These are phyloP conservation scores for Phaethon lepturus DNA, from an alignment of 2,113 vertebrate genomes.

Conservation along the genomic window DNA sequence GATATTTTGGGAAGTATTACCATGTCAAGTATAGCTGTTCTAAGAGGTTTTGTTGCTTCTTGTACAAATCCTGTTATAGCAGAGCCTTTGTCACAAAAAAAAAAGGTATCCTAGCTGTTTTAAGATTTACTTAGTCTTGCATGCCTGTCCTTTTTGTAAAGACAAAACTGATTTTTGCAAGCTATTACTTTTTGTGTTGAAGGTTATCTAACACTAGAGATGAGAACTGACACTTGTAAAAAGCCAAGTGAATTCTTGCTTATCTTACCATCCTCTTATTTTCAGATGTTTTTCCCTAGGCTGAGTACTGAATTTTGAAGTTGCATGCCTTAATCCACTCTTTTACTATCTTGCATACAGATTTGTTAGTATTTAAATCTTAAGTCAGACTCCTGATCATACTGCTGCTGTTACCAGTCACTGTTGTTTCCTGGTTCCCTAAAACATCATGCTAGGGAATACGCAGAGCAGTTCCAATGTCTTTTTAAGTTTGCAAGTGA, in stretches of 20 bases:
- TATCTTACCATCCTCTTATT: background rate
- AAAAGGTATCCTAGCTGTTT: background rate
- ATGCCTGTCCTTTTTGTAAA: background rate
- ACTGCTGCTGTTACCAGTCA: background rate
- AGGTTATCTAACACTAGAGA: background rate
- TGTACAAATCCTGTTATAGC: background rate
- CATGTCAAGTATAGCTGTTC: background rate
- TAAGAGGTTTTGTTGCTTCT: background rate
- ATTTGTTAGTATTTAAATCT: background rate
- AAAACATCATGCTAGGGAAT: background rate
- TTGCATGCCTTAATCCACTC: background rate
- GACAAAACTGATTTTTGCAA: background rate
- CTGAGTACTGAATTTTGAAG: background rate
- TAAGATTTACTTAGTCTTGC: background rate
- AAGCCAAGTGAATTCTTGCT: background rate
- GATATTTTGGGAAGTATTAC: background rate
- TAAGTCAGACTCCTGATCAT: background rate
- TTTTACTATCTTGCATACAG: background rate
- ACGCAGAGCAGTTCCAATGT: background rate
- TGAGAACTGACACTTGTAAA: background rate
- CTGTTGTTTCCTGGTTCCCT: background rate
- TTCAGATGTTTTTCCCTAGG: background rate
- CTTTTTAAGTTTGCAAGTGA: background rate
- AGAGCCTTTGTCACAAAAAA: no score
- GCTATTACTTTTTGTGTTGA: background rate